A percentile compares a stretch with the other conserved stretches of the same genome.
phyloP scores from a whole-genome alignment of 1,140 invertebrate species.

The Heliconius nattereri region DNA sequence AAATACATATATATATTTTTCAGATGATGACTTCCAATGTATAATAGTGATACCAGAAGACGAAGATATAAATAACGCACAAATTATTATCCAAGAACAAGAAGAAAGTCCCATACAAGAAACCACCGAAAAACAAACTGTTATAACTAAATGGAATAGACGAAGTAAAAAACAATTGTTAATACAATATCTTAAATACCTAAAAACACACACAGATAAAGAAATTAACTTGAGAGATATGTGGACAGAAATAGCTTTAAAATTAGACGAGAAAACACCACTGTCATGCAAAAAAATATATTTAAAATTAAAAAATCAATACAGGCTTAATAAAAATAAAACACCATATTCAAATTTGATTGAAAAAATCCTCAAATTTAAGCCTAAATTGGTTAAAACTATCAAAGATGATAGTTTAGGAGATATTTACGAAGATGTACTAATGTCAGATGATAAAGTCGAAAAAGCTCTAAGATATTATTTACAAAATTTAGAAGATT shows the following conservation, averaged over 20 bases:
- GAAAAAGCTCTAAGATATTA: slow-evolving; percentile 62
- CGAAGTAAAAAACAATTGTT: slow-evolving; percentile 59
- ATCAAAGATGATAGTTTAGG: slow-evolving; percentile 38
- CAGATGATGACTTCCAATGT: slow-evolving; percentile 74
- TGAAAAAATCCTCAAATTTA: slow-evolving; percentile 56
- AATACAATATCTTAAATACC: slow-evolving; percentile 60
- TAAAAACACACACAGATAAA: slow-evolving; percentile 53
- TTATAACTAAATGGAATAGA: slow-evolving; percentile 60
- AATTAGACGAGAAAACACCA: slow-evolving; percentile 57
- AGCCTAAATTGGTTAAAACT: slow-evolving; percentile 56
- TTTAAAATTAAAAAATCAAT: slow-evolving; percentile 56
- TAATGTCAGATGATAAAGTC: slow-evolving; percentile 55
- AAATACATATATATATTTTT: not conserved
- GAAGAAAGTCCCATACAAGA: slow-evolving; percentile 16
- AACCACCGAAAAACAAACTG: slow-evolving; percentile 30
- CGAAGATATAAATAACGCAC: slow-evolving; percentile 53
- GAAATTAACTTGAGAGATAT: slow-evolving; percentile 62
- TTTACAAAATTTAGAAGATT: slow-evolving; percentile 66
- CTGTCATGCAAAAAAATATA: slow-evolving; percentile 66
- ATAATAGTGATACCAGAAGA: slow-evolving; percentile 74
- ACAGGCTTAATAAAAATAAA: slow-evolving; percentile 46
- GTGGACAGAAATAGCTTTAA: slow-evolving; percentile 65
- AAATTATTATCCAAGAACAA: slow-evolving; percentile 50
- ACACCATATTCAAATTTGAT: slow-evolving; percentile 53
- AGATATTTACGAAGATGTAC: slow-evolving; percentile 56